These are phyloP conservation scores for Rhea americana DNA, from an alignment of 2,113 vertebrate species.

Conservation along the genomic window DNA sequence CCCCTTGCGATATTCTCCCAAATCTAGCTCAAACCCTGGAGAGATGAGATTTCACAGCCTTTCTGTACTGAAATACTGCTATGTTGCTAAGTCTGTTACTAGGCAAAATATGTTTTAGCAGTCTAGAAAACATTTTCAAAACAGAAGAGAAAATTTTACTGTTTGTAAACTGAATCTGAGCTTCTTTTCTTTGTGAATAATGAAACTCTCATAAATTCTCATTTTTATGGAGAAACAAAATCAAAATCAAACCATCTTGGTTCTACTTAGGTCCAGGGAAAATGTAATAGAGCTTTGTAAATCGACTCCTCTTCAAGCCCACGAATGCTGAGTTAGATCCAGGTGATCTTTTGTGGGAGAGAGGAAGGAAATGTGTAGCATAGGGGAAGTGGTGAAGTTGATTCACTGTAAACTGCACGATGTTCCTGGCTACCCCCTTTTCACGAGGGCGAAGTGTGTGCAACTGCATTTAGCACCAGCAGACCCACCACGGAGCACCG, in stretches of 20 bases:
- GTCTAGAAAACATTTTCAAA: constrained; percentile 32
- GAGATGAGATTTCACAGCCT: neutral
- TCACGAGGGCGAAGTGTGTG: neutral
- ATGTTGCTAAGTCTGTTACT: constrained; percentile 60
- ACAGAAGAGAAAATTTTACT: constrained; percentile 11
- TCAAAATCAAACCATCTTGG: neutral
- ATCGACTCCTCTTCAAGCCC: neutral
- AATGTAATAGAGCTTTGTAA: neutral
- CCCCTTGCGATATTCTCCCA: neutral
- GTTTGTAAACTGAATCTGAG: constrained; percentile 38
- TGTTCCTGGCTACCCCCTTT: neutral
- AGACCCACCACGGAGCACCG: neutral
- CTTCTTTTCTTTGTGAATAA: neutral
- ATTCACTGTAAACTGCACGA: neutral
- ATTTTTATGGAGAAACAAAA: neutral
- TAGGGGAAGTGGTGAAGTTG: neutral
- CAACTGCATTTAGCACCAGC: neutral
- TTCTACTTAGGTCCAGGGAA: neutral
- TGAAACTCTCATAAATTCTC: neutral
- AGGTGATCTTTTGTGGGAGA: neutral
- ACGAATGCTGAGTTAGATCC: neutral
- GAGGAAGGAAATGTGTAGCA: neutral
- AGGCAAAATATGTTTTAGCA: constrained; percentile 57
- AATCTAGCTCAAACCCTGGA: neutral
- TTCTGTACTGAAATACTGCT: neutral